phyloP scores from a whole-genome alignment of 2,113 vertebrate genomes.

The Tychaedon coryphoeus region DNA sequence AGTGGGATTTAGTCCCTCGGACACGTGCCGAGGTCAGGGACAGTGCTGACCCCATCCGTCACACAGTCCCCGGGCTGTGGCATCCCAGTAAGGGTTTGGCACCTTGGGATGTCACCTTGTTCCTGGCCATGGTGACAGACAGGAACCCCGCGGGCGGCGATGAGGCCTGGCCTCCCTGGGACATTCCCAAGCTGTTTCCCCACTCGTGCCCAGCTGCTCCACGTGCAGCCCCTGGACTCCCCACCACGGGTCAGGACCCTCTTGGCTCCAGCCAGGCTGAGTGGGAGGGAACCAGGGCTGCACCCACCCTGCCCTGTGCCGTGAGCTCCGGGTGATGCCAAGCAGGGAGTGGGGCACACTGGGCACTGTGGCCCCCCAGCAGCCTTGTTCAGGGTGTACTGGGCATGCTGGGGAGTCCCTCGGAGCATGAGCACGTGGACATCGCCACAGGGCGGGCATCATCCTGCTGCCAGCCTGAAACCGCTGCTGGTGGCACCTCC shows the following conservation, averaged over 20 bases:
- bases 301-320: fast-evolving
- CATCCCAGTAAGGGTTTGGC: background rate
- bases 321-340: fast-evolving
- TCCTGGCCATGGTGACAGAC: background rate
- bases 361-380: background rate
- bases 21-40: fast-evolving
- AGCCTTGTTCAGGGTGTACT: fast-evolving
- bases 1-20: background rate
- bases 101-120: background rate
- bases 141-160: background rate
- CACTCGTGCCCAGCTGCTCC: background rate
- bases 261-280: background rate
- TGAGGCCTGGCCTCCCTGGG: background rate
- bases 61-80: fast-evolving
- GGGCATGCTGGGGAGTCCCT: background rate
- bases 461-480: background rate
- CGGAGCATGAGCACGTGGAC: fast-evolving
- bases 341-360: background rate
- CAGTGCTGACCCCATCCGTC: background rate
- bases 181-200: background rate
- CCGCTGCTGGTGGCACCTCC: fast-evolving
- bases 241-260: fast-evolving
- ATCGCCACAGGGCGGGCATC: fast-evolving
- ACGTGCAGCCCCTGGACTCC: fast-evolving
- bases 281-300: background rate